Percentiles rank a stretch among this genome's conserved stretches.
Conservation (phyloP, 2,797 vertebrate species). For the Periparus ater region DNA sequence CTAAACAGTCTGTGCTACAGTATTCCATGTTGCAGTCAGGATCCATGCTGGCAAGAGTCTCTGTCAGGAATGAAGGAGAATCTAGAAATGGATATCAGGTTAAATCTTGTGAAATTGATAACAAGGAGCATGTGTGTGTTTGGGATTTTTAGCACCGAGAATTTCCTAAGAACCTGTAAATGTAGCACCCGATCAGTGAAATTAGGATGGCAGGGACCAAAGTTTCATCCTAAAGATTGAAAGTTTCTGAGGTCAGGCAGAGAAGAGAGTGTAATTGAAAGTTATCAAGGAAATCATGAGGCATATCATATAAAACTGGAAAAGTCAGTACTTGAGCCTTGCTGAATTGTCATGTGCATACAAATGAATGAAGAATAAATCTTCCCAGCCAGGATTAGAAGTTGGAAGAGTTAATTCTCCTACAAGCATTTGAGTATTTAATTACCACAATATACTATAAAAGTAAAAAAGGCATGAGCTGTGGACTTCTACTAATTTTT, state of each 20-base stretch:
- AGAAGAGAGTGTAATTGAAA: slow-evolving; percentile 32
- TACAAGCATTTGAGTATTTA: background rate
- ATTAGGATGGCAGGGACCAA: background rate
- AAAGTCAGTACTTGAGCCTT: slow-evolving; percentile 20
- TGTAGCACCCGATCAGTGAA: background rate
- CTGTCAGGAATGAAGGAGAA: background rate
- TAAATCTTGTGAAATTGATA: background rate
- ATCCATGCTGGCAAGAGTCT: background rate
- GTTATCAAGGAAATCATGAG: slow-evolving; percentile 51
- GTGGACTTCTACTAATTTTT: background rate
- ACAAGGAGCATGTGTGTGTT: background rate
- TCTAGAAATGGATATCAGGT: background rate
- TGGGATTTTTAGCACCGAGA: background rate
- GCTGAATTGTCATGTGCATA: slow-evolving; percentile 34
- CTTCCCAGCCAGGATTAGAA: background rate
- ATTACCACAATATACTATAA: background rate
- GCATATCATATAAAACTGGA: slow-evolving; percentile 39
- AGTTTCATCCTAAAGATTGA: background rate
- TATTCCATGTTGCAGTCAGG: background rate
- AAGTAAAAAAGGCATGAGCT: background rate
- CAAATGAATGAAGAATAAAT: slow-evolving; percentile 36
- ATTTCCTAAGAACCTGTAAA: background rate
- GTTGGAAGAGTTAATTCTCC: background rate
- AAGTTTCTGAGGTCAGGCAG: slow-evolving; percentile 38
- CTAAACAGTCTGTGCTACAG: background rate